Conservation (phyloP, 2,113 vertebrate species). For the Vulpes vulpes region DNA sequence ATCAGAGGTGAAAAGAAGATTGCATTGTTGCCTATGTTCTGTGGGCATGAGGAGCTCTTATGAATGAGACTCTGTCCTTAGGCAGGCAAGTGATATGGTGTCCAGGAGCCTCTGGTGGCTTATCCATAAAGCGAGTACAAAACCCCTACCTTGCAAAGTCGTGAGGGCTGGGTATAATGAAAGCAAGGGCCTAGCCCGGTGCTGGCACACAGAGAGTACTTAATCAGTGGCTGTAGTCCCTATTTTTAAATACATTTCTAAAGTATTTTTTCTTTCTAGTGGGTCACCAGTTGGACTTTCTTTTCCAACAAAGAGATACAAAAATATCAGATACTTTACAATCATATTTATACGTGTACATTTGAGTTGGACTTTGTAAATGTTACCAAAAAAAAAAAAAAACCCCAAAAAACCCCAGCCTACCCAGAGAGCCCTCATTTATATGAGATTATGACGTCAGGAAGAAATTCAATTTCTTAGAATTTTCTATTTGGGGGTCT, state of each 20-base stretch:
- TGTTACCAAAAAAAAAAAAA: not conserved
- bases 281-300: not conserved
- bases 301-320: conserved; percentile 52
- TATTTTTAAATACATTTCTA: not conserved
- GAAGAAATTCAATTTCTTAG: not conserved
- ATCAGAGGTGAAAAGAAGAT: not conserved
- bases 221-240: not conserved
- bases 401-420: too few relatives aligned
- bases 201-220: not conserved
- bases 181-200: not conserved
- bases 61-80: not conserved
- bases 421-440: not conserved
- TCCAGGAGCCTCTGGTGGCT: not conserved
- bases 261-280: not conserved
- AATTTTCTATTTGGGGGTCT: not conserved
- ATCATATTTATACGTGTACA: not conserved
- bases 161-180: not conserved
- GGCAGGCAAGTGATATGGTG: not conserved
- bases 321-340: not conserved
- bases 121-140: not conserved
- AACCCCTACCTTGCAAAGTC: not conserved
- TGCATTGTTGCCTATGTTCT: not conserved
- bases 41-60: too few relatives aligned
- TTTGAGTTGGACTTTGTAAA: not conserved
- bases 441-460: not conserved